A percentile compares a stretch with the other conserved stretches of the same genome.
phyloP scores from a whole-genome alignment of 1,140 invertebrate species.

The Paraescarpia echinospica region DNA sequence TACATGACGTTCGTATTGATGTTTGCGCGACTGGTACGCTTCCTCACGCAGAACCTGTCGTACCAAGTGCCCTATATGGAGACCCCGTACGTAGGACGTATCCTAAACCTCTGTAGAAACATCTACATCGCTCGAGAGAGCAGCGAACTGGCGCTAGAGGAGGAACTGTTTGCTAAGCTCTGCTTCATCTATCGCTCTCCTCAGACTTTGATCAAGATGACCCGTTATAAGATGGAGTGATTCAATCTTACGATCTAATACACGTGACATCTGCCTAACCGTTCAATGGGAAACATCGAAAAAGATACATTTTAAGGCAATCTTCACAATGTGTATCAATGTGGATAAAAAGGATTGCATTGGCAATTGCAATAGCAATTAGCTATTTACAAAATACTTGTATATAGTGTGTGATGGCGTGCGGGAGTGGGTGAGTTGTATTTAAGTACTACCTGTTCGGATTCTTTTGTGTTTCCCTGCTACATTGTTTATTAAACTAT shows the following conservation, averaged over 20 bases:
- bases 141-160: constrained; percentile 88
- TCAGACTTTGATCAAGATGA: constrained; percentile 96
- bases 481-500: too few species aligned
- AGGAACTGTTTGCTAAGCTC: constrained; percentile 97
- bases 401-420: too few species aligned
- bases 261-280: too few species aligned
- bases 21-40: constrained; percentile 80
- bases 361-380: too few species aligned
- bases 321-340: too few species aligned
- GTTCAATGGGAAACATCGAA: too few species aligned
- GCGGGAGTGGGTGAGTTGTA: too few species aligned
- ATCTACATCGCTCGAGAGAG: constrained; percentile 97
- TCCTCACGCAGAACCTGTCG: constrained; percentile 78
- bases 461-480: too few species aligned
- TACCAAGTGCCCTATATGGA: constrained; percentile 91
- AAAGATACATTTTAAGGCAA: too few species aligned
- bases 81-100: constrained; percentile 90
- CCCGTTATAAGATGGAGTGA: constrained; percentile 47
- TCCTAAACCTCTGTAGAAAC: constrained; percentile 88
- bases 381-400: too few species aligned
- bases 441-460: too few species aligned
- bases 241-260: neutral
- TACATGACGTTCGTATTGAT: constrained; percentile 96
- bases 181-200: constrained; percentile 98
- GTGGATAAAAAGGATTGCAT: too few species aligned